Percentiles rank a stretch among this genome's conserved stretches.
These are phyloP conservation scores for Brachionus angularis DNA, from an alignment of 1,140 invertebrate genomes.

Conservation along the genomic window DNA sequence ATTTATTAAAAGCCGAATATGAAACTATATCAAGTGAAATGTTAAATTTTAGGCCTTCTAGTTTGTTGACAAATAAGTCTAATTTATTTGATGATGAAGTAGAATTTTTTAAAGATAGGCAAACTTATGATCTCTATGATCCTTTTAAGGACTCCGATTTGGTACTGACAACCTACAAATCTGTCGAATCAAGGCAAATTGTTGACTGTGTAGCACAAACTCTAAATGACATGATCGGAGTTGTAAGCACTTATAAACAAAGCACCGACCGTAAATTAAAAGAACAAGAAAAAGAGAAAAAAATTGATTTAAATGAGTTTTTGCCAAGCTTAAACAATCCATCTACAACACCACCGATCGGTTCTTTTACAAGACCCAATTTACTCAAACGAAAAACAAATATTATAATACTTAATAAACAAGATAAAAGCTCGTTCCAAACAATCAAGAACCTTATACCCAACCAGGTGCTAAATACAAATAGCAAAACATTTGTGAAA, in stretches of 20 bases:
- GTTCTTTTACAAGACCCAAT: not conserved
- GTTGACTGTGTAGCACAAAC: not conserved
- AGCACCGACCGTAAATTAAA: too few relatives aligned
- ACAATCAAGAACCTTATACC: not conserved
- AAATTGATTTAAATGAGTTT: not conserved
- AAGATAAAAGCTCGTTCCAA: not conserved
- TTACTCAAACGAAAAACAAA: not conserved
- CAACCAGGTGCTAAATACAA: too few relatives aligned
- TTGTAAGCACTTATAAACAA: slow-evolving; percentile 25
- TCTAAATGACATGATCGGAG: slow-evolving; percentile 13
- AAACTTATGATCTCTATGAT: not conserved
- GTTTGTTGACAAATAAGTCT: too few relatives aligned
- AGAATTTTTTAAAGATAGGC: not conserved
- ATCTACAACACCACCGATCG: not conserved
- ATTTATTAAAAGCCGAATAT: slow-evolving; percentile 5
- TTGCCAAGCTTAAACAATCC: too few relatives aligned
- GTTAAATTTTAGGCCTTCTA: too few relatives aligned
- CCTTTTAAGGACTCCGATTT: slow-evolving; percentile 3
- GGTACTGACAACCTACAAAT: not conserved
- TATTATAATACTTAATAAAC: not conserved
- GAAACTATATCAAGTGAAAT: too few relatives aligned
- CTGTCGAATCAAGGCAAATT: not conserved
- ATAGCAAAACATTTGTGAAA: slow-evolving; percentile 13
- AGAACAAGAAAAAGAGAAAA: not conserved
- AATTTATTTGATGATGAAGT: too few relatives aligned